Base-by-base conservation (phyloP, 2,113 vertebrate species). In the Ceyx cyanopectus region DNA sequence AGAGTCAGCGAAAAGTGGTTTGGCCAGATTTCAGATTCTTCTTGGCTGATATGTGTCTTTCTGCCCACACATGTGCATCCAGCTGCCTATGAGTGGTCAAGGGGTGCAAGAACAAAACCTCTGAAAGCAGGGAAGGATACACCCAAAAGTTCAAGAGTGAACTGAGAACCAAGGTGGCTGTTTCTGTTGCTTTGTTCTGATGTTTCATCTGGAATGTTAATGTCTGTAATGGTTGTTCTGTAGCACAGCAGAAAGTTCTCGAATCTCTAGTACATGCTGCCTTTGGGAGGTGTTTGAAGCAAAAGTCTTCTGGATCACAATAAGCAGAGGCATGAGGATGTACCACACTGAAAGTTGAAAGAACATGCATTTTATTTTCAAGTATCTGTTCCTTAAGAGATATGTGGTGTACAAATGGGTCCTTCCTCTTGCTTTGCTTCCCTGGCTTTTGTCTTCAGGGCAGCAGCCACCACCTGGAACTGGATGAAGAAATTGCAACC, bases 21-120 rank as follows among this genome's bases (percentile, higher is more conserved):
- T 2, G 9, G 15, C 3, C 21, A 20, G 29, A 13, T 37, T 82
- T 41, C 32, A 43, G 29, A 7, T 34, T 65, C 29, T 43, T 73
- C 17, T 63, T 83, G 50, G 4, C 4, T 22, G 15, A 11, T 14
- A 3, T 48, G 10, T 37, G 14, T 61, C 11, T 57, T 40, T 46
- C 17, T 46, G 45, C 5, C 4, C 0, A 0, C 5, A 14, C 7
- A 14, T 62, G 8, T 27, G 40, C 4, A 19, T 17, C 23, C 5
- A 0, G 22, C 57, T 57, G 0, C 8, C 3, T 15, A 61, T 16
- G 0, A 6, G 3, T 14, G 34, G 14, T 43, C 18, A 6, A 27
- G 13, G 3, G 7, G 32, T 22, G 15, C 26, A 32, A 56, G 74
- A 87, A 29, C 8, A 78, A 40, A 62, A 15, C 11, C 22, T 68